Evolutionary conservation across 2,113 vertebrate genomes (phyloP), one percentile per base, ranked within the genome.

Genomic region (Psittacus erithacus): DNA sequence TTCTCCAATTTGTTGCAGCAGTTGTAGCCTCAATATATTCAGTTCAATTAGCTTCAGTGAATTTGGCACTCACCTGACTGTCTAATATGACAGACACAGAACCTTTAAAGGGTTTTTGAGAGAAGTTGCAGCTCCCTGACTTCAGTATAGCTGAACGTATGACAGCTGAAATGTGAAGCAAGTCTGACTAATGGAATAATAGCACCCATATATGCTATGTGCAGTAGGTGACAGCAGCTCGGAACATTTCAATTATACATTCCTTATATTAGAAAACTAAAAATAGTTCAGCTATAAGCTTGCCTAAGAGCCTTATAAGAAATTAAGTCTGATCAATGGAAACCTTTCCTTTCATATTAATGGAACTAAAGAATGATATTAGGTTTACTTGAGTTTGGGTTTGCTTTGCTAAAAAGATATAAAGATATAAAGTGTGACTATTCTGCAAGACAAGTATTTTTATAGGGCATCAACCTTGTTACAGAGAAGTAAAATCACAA

Each of bases 391-490:
- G 27, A 38, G 16, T 55, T 88, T 47, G 17, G 23, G 50, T 86
- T 82, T 87, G 31, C 64, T 94, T 85, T 76, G 60, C 4, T 6
- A 78, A 44, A 87, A 90, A 82, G 78, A 79, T 33, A 70, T 9
- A 87, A 90, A 82, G 75, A 79, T 33, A 70, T 9, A 63, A 64
- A 81, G 16, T 17, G 46, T 68, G 29, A 62, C 25, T 67, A 46
- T 23, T 80, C 35, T 47, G 33, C 33, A 84, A 89, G 82, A 53
- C 14, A 91, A 92, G 67, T 46, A 62, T 76, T 96, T 97, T 88
- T 95, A 64, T 57, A 85, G 65, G 29, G 39, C 25, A 49, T 60
- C 78, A 91, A 53, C 18, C 8, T 65, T 53, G 28, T 13, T 89
- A 73, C 25, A 89, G 29, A 46, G 50, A 92, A 92, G 19, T 69